Conservation (phyloP, 2,888 invertebrate genomes). For the Iselma pallidipennis region DNA sequence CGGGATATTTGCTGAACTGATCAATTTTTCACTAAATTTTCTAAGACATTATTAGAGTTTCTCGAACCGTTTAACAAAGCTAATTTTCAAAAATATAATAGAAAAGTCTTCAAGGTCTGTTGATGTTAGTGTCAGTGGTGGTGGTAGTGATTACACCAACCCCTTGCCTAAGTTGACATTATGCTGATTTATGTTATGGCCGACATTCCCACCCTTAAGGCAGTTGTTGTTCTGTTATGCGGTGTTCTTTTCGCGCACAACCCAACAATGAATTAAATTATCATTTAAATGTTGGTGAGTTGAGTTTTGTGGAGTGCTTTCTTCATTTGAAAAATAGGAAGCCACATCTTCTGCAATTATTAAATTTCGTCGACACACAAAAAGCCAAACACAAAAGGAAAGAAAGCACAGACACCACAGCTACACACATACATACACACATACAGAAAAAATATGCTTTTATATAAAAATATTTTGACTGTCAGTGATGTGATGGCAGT, state of each 20-base stretch:
- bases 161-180: slow-evolving; percentile 25
- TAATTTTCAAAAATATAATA: slow-evolving; percentile 29
- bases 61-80: slow-evolving; percentile 38
- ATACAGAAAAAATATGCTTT: no score
- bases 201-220: slow-evolving; percentile 20
- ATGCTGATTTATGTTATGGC: slow-evolving; percentile 31
- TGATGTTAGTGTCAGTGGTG: background rate
- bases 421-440: no score
- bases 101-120: slow-evolving; percentile 15
- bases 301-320: background rate
- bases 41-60: slow-evolving; percentile 32
- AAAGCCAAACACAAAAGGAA: no score
- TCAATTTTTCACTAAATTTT: slow-evolving; percentile 5
- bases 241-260: slow-evolving; percentile 14
- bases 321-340: background rate
- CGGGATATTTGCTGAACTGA: slow-evolving; percentile 7
- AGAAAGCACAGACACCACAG: no score
- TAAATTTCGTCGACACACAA: background rate
- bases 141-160: slow-evolving; percentile 13
- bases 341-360: background rate
- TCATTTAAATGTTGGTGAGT: slow-evolving; percentile 13
- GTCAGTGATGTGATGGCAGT: no score
- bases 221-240: slow-evolving; percentile 30
- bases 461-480: no score
- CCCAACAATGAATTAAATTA: slow-evolving; percentile 28